Conservation (phyloP, 2,113 vertebrate genomes). For the Phrynosoma platyrhinos region DNA sequence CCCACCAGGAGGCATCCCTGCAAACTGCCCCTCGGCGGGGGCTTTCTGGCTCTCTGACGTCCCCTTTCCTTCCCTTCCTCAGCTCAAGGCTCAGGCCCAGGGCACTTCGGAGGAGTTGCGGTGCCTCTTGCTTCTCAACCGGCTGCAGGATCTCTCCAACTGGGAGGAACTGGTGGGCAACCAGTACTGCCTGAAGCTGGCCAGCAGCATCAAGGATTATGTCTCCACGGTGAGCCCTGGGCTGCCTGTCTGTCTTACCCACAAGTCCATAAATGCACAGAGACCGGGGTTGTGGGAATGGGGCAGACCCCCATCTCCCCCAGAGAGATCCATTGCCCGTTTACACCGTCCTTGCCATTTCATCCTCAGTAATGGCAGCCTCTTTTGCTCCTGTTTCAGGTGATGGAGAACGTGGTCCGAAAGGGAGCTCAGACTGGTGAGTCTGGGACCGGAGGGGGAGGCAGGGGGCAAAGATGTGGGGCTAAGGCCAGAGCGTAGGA, state of each 20-base stretch:
- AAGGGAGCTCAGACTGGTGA: constrained; percentile 82
- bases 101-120: constrained; percentile 84
- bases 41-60: not conserved
- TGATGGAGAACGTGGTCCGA: constrained; percentile 82
- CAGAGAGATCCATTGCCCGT: not conserved
- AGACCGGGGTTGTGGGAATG: not conserved
- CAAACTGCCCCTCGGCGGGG: too few relatives aligned
- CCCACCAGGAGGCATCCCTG: too few relatives aligned
- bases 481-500: too few relatives aligned
- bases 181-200: constrained; percentile 86
- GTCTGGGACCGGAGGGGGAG: constrained; percentile 1
- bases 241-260: rapidly evolving
- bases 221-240: constrained; percentile 80
- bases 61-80: not conserved
- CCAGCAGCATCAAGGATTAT: constrained; percentile 85
- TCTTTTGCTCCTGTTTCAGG: constrained; percentile 69
- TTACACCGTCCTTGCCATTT: rapidly evolving
- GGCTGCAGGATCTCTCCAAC: constrained; percentile 76
- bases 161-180: constrained; percentile 81
- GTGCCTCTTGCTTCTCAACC: constrained; percentile 83
- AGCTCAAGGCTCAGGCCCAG: constrained; percentile 79
- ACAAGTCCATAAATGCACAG: too few relatives aligned
- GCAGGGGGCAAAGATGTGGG: too few relatives aligned
- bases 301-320: not conserved
- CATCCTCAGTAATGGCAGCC: too few relatives aligned